These are phyloP conservation scores for human DNA, from an alignment of 2,113 vertebrate species.

Conservation along the genomic window GRCh38 chr12:124105001-124105500, in stretches of 20 bases:
- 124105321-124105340: background rate
- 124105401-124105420: no score
- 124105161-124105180: background rate
- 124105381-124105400: no score
- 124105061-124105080: background rate
- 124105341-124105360: background rate
- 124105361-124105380: background rate
- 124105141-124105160: background rate
- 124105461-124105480: background rate
- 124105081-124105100: background rate
- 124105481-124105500: background rate
- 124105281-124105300: background rate
- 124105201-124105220: background rate
- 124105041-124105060: background rate
- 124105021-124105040: background rate
- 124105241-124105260: background rate
- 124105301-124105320: background rate
- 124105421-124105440: no score
- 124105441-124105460: background rate
- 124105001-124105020: background rate
- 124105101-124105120: no score
- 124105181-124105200: background rate
- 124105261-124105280: accelerated
- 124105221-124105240: background rate
- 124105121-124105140: background rate